These are phyloP conservation scores for Tyto alba DNA, from an alignment of 2,113 vertebrate species.

Conservation along the genomic window DNA sequence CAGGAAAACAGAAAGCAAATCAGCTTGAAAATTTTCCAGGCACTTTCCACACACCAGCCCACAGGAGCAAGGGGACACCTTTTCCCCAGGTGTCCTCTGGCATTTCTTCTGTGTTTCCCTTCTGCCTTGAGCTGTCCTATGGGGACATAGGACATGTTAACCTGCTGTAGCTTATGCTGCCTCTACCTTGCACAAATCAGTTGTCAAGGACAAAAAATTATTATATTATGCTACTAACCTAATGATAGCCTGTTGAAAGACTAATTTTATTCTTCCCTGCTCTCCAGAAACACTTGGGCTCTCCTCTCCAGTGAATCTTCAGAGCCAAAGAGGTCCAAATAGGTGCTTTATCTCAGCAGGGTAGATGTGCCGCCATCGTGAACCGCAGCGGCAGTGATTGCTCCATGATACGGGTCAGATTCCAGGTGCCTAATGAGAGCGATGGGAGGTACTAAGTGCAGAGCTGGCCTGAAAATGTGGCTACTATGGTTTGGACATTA, in stretches of 20 bases:
- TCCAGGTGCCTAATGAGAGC: conserved; percentile 31
- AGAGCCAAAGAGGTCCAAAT: conserved; percentile 20
- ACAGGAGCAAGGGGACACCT: neutral
- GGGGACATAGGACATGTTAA: neutral
- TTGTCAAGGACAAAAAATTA: neutral
- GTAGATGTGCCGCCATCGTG: neutral
- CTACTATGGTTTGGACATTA: neutral
- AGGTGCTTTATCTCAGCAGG: conserved; percentile 46
- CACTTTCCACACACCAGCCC: neutral
- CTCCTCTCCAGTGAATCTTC: conserved; percentile 17
- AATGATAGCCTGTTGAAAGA: neutral
- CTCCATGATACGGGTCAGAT: conserved; percentile 5
- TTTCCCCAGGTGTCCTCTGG: neutral
- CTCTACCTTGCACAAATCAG: neutral
- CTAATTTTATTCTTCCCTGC: neutral
- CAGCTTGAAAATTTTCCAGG: neutral
- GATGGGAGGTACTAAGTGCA: neutral
- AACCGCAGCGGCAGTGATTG: neutral
- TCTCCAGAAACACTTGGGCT: conserved; percentile 22
- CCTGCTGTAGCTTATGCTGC: neutral
- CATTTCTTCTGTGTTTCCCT: neutral
- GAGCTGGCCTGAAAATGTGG: conserved; percentile 9
- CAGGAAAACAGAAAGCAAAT: neutral
- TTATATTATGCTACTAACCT: conserved; percentile 13
- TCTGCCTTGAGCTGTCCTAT: neutral